Evolutionary conservation across 53 echinoderm and acorn worm species (phyloP).

Genomic region (Patiria pectinifera): DNA sequence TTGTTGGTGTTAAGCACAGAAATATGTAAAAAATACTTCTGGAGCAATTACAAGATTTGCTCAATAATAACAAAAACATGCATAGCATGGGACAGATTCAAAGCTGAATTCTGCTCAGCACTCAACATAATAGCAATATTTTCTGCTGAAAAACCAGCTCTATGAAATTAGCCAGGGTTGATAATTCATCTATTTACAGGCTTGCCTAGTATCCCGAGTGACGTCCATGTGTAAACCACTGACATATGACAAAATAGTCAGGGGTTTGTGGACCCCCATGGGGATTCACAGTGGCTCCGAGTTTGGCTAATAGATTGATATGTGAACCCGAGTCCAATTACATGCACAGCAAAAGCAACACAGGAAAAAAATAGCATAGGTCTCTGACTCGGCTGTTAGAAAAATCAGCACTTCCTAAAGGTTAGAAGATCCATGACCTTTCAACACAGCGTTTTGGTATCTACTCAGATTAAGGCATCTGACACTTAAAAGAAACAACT

Average conservation of each 20-base stretch:
- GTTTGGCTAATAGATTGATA: conserved; percentile 10
- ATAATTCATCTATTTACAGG: background rate
- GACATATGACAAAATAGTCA: background rate
- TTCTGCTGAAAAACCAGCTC: too few species aligned
- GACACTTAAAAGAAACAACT: background rate
- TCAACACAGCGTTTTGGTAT: background rate
- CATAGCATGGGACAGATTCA: too few species aligned
- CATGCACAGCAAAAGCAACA: background rate
- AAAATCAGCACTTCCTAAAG: background rate
- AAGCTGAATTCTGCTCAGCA: too few species aligned
- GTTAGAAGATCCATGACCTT: conserved; percentile 5
- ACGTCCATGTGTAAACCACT: background rate
- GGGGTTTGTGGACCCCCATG: background rate
- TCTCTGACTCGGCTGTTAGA: background rate
- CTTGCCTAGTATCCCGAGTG: background rate
- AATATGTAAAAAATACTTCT: too few species aligned
- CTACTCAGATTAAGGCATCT: background rate
- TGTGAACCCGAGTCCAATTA: background rate
- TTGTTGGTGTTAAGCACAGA: too few species aligned
- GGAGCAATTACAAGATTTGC: too few species aligned
- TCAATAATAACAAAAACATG: too few species aligned
- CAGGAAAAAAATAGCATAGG: background rate
- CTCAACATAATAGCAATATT: too few species aligned
- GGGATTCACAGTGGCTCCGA: background rate
- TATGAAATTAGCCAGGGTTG: background rate